Evolutionary conservation across 2,797 vertebrate genomes (phyloP).

Genomic region (Spatula versicolor): DNA sequence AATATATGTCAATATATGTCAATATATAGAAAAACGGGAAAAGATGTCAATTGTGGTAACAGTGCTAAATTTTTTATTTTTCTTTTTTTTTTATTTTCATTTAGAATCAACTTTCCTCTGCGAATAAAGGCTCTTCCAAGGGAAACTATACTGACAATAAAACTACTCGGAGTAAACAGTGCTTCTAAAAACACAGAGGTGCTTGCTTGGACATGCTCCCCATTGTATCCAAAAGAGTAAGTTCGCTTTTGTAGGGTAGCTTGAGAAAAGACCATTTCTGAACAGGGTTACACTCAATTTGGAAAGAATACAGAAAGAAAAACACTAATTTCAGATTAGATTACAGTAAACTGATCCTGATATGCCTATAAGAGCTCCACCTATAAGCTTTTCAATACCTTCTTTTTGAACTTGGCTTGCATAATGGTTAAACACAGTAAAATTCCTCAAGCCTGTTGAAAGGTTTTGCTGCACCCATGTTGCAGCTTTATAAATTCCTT

Average conservation of each 20-base stretch:
- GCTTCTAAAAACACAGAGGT: conserved; percentile 37
- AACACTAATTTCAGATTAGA: background rate
- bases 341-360: background rate
- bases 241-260: background rate
- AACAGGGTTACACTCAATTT: background rate
- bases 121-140: conserved; percentile 68
- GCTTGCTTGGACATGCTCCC: conserved; percentile 73
- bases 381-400: background rate
- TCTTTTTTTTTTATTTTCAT: background rate
- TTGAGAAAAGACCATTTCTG: background rate
- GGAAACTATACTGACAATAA: conserved; percentile 75
- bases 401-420: background rate
- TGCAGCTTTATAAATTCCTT: background rate
- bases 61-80: background rate
- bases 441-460: background rate
- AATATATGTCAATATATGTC: background rate
- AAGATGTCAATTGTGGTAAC: background rate
- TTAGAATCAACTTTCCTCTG: conserved; percentile 74
- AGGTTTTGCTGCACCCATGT: background rate
- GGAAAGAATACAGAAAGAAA: background rate
- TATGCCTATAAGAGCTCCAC: background rate
- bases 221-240: conserved; percentile 73
- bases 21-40: background rate
- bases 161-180: conserved; percentile 63
- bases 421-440: background rate